These are phyloP conservation scores for Brachirus orientalis DNA, from an alignment of 2,113 vertebrate species.

Conservation along the genomic window DNA sequence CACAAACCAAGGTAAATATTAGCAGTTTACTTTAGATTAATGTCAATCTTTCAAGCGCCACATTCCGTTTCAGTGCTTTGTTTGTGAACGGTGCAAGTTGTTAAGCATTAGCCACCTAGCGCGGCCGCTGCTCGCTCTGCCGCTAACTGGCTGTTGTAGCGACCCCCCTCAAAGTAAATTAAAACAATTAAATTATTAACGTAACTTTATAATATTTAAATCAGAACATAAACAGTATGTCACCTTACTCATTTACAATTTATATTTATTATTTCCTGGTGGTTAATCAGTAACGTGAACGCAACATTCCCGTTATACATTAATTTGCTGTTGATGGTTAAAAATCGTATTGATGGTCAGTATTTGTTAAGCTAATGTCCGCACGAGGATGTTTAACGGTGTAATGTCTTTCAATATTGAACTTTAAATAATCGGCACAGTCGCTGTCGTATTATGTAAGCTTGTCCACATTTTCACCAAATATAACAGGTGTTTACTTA, in stretches of 20 bases:
- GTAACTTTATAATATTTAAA: background rate
- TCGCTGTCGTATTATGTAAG: too few species aligned
- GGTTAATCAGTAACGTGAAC: conserved; percentile 11
- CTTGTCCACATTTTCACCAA: too few species aligned
- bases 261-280: background rate
- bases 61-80: background rate
- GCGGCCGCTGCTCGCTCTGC: conserved; percentile 15
- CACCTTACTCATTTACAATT: background rate
- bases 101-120: conserved; percentile 1
- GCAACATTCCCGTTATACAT: background rate
- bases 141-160: conserved; percentile 56
- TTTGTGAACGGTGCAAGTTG: background rate
- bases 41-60: rapidly evolving
- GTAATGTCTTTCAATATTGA: too few species aligned
- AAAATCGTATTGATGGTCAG: too few species aligned
- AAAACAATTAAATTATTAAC: background rate
- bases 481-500: too few species aligned
- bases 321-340: too few species aligned
- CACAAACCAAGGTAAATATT: conserved; percentile 1
- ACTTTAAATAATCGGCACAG: too few species aligned
- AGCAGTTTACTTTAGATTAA: conserved; percentile 30
- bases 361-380: too few species aligned
- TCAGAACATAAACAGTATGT: background rate
- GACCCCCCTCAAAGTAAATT: background rate
- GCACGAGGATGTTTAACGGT: too few species aligned